Evolutionary conservation across 2,888 invertebrate species (phyloP), one percentile per base, ranked within the genome.

Genomic region (Microplitis deprimator): DNA sequence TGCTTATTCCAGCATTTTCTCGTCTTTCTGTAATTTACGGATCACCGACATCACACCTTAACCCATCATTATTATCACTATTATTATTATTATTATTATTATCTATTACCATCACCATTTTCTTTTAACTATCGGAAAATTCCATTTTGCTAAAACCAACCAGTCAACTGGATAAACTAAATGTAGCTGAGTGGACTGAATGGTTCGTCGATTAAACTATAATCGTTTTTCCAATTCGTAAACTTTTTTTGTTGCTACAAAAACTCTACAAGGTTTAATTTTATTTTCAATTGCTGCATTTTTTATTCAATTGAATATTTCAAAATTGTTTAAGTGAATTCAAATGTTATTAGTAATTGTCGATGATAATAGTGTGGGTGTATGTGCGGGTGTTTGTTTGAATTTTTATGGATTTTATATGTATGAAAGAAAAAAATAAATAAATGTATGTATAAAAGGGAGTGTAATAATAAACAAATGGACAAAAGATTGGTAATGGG

Each of bases 121-220:
- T 50, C 10, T 50, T 50, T 13, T 10, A 50, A 50, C 50, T 50
- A 50, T 13, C 50, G 50, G 50, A 13, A 8, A 50, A 8, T 50
- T 50, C 50, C 50, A 50, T 50, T 50, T 50, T 50, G 13, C 10
- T 50, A 5, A 13, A 50, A 50, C 50, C 13, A 13, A 50, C 50
- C 50, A 50, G 50, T 50, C 50, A 60, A 17, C 29, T 20, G 73
- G 39, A 40, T 40, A 50, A 50, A 60, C 61, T 71, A 17, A 20
- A 64, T 6, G 38, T 65, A 59, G 65, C 17, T 64, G 75, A 76
- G 75, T 76, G 75, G 71, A 76, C 59, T 64, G 65, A 76, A 59
- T 76, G 65, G 38, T 41, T 71, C 65, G 71, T 76, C 76, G 65
- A 76, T 76, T 76, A 41, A 38, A 59, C 65, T 50, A 13, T 76